Evolutionary conservation across 1,140 invertebrate genomes (phyloP).

Genomic region (Diplogasteroides magnus): DNA sequence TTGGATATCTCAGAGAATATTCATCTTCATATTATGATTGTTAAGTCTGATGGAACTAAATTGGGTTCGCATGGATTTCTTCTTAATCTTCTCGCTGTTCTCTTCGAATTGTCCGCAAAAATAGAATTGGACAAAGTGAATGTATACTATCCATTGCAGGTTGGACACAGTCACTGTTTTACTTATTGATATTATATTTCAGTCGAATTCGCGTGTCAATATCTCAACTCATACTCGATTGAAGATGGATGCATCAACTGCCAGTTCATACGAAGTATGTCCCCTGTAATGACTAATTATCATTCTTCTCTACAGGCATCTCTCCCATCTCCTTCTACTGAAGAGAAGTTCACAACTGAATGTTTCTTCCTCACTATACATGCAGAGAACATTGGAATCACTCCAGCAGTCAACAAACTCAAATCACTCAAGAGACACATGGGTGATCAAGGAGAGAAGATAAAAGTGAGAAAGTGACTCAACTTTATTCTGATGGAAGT

Average conservation of each 20-base stretch:
- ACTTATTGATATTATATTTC: not conserved
- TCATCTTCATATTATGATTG: slow-evolving; percentile 1
- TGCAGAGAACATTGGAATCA: slow-evolving; percentile 80
- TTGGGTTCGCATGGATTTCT: slow-evolving; percentile 87
- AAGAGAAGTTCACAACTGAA: slow-evolving; percentile 84
- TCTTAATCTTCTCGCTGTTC: slow-evolving; percentile 80
- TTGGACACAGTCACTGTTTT: not conserved
- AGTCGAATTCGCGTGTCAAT: slow-evolving; percentile 68
- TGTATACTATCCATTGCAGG: slow-evolving; percentile 76
- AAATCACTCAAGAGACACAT: slow-evolving; percentile 74
- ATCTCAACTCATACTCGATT: slow-evolving; percentile 79
- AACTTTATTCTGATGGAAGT: slow-evolving; percentile 2
- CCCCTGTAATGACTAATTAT: not conserved
- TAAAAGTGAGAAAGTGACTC: slow-evolving; percentile 73
- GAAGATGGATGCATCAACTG: slow-evolving; percentile 64
- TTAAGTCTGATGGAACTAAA: slow-evolving; percentile 55
- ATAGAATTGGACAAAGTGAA: slow-evolving; percentile 68
- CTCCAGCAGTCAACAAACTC: slow-evolving; percentile 81
- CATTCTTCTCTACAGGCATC: slow-evolving; percentile 54
- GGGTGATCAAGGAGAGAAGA: slow-evolving; percentile 80
- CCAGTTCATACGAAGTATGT: slow-evolving; percentile 65
- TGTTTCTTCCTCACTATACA: slow-evolving; percentile 93
- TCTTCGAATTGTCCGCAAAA: slow-evolving; percentile 79
- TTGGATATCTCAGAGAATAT: slow-evolving; percentile 30
- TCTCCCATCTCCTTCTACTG: slow-evolving; percentile 63